Evolutionary conservation across 2,797 vertebrate species (phyloP).

Genomic region (Microtus obscurus): DNA sequence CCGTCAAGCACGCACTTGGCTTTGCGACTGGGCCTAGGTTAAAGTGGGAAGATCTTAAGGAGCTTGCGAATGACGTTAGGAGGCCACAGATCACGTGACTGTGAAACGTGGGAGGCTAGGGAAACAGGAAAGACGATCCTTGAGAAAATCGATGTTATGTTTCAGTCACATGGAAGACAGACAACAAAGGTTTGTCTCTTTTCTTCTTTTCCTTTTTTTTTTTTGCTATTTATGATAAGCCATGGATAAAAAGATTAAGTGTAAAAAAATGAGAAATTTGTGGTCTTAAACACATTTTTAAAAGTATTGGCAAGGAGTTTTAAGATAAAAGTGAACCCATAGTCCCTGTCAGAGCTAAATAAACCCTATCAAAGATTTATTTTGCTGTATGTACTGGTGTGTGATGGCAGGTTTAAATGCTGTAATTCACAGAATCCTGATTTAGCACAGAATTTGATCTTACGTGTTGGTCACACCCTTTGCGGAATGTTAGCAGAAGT

Average conservation of each 20-base stretch:
- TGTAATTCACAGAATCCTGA: neutral
- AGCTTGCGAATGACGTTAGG: neutral
- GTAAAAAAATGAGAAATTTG: slow-evolving; percentile 5
- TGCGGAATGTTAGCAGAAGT: neutral
- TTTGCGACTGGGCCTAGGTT: neutral
- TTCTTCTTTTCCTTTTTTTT: neutral
- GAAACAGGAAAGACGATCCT: neutral
- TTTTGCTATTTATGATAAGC: slow-evolving; percentile 19
- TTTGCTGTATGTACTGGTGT: neutral
- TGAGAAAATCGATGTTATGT: neutral
- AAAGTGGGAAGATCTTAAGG: neutral
- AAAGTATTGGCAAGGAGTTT: slow-evolving; percentile 48
- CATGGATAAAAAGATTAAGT: neutral
- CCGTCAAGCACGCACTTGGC: neutral
- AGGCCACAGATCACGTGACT: neutral
- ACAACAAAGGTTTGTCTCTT: neutral
- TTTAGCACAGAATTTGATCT: neutral
- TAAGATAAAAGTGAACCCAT: slow-evolving; percentile 37
- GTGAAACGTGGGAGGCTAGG: neutral
- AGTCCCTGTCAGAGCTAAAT: neutral
- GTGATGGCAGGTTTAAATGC: neutral
- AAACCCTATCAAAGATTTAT: neutral
- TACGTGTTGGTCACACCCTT: neutral
- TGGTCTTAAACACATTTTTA: neutral
- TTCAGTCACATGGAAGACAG: slow-evolving; percentile 3